Evolutionary conservation across 2,888 invertebrate species (phyloP), one percentile per base, ranked within the genome.

Genomic region (Ctena decussata): DNA sequence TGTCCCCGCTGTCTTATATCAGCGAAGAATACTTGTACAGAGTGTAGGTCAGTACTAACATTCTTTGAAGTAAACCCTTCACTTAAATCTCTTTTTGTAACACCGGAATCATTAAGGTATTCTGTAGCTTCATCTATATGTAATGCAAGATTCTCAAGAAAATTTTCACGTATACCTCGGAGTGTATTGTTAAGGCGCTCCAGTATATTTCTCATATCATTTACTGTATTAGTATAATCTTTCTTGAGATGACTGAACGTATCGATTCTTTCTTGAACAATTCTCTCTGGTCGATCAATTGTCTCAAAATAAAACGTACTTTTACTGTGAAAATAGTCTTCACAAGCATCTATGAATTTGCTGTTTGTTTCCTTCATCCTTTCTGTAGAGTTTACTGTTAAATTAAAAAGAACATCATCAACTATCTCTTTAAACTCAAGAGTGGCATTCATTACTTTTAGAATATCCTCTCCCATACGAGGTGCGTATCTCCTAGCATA

Each of bases 251-350:
- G 15, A 11, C 78, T 53, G 12, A 91, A 90, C 3, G 79, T 46
- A 15, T 82, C 69, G 11, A 84, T 60, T 18, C 90, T 79, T 15
- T 84, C 46, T 27, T 84, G 49, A 37, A 93, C 60, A 12, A 87
- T 49, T 18, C 80, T 46, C 24, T 89, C 41, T 0, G 91, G 87
- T 81, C 89, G 87, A 24, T 91, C 86, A 1, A 91, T 76, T 3
- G 84, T 77, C 27, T 91, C 91, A 57, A 87, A 83, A 53, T 91
- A 84, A 77, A 93, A 91, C 53, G 85, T 80, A 69, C 91, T 90
- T 82, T 88, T 89, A 65, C 91, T 90, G 30, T 91, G 90, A 30
- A 86, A 89, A 71, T 81, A 92, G 11, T 84, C 79, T 30, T 90
- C 82, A 39, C 92, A 90, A 0, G 85, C 79, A 41, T 79, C 80